phyloP scores from a whole-genome alignment of 2,797 vertebrate species.

The Apodemus agrarius region DNA sequence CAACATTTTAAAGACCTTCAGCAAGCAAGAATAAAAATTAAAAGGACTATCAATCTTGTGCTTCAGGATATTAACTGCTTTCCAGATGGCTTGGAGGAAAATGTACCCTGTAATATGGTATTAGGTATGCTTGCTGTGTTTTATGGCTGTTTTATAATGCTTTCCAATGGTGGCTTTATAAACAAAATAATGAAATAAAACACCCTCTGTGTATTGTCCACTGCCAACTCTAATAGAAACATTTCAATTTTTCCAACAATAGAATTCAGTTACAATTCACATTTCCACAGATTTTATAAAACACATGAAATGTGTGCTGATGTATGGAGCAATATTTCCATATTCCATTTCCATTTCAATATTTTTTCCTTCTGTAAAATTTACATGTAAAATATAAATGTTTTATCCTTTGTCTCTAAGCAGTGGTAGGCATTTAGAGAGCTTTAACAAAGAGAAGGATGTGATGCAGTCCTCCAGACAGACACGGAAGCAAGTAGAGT shows the following conservation, averaged over 20 bases:
- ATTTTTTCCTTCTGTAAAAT: slow-evolving; percentile 13
- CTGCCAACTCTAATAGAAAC: background rate
- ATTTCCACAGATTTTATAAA: slow-evolving; percentile 36
- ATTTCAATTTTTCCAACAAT: slow-evolving; percentile 36
- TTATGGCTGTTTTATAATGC: slow-evolving; percentile 5
- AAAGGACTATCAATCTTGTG: slow-evolving; percentile 19
- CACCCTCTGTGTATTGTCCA: background rate
- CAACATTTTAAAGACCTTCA: slow-evolving; percentile 33
- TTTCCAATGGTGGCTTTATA: slow-evolving; percentile 22
- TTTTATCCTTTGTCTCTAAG: background rate
- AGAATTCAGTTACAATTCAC: slow-evolving; percentile 1
- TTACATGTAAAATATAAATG: background rate
- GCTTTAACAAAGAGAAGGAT: background rate
- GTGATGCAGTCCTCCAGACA: background rate
- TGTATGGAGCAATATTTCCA: background rate
- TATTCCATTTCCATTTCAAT: background rate
- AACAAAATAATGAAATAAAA: slow-evolving; percentile 48
- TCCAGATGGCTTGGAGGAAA: slow-evolving; percentile 57
- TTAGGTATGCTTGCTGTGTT: slow-evolving; percentile 11
- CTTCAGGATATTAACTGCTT: slow-evolving; percentile 31
- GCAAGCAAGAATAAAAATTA: slow-evolving; percentile 55
- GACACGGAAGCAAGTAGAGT: background rate
- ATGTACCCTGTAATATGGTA: background rate
- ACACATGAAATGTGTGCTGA: background rate
- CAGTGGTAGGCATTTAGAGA: background rate